Percentiles rank a stretch among this genome's conserved stretches.
These are phyloP conservation scores for Lycocerus yunnanus DNA, from an alignment of 2,888 invertebrate genomes.

Conservation along the genomic window DNA sequence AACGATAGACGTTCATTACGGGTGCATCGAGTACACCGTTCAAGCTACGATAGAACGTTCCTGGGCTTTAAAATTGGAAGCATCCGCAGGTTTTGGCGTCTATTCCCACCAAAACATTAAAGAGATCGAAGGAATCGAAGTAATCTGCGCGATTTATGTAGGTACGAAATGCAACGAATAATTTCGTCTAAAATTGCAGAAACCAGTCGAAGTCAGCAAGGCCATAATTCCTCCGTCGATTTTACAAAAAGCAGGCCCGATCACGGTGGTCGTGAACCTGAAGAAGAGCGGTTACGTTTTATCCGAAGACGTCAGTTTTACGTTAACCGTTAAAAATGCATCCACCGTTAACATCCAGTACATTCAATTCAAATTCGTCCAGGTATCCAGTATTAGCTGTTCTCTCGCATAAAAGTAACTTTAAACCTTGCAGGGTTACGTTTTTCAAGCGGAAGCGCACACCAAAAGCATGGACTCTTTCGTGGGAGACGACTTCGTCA, in stretches of 20 bases:
- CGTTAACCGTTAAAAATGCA: slow-evolving; percentile 9
- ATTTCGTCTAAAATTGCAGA: not conserved
- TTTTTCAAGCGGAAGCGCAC: slow-evolving; percentile 12
- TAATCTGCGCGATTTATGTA: not conserved
- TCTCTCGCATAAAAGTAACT: not conserved
- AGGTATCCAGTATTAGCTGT: slow-evolving; percentile 6
- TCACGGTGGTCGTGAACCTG: slow-evolving; percentile 8
- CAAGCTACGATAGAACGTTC: slow-evolving; percentile 7
- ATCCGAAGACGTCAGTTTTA: slow-evolving; percentile 7
- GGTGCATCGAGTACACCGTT: slow-evolving; percentile 10
- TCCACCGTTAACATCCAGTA: slow-evolving; percentile 13
- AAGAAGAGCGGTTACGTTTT: slow-evolving; percentile 10
- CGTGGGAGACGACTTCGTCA: slow-evolving; percentile 13
- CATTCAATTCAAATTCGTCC: slow-evolving; percentile 23
- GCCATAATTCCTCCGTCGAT: slow-evolving; percentile 13
- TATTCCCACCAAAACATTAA: slow-evolving; percentile 1
- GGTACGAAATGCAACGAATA: not conserved
- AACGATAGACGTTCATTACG: slow-evolving; percentile 16
- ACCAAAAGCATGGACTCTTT: slow-evolving; percentile 12
- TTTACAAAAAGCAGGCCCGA: slow-evolving; percentile 8
- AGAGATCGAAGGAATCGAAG: slow-evolving; percentile 7
- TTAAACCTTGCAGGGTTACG: slow-evolving; percentile 11
- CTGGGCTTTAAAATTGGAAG: slow-evolving; percentile 12
- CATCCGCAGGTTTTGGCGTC: slow-evolving; percentile 3
- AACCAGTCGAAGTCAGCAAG: slow-evolving; percentile 10